Conservation (phyloP, 2,113 vertebrate species). For the Cheilinus undulatus region DNA sequence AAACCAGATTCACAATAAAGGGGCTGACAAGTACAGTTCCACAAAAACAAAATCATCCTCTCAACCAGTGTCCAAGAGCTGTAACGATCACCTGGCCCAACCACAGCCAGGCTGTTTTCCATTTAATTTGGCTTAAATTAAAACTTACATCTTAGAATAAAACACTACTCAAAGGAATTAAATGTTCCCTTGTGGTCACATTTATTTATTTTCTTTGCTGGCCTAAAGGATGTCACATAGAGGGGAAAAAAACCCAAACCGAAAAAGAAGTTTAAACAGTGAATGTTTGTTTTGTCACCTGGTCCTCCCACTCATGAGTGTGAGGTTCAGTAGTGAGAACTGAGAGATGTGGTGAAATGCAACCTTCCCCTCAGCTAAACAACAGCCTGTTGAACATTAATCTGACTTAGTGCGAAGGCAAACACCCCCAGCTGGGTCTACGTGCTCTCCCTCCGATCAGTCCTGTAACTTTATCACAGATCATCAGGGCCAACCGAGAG, state of each 20-base stretch:
- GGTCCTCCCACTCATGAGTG: conserved; percentile 36
- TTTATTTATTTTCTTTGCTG: conserved; percentile 40
- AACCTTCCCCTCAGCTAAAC: conserved; percentile 64
- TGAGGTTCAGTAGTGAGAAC: conserved; percentile 16
- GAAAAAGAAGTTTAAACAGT: conserved; percentile 23
- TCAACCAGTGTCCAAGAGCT: no score
- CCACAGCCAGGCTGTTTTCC: conserved; percentile 43
- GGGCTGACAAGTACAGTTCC: no score
- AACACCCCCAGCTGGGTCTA: conserved; percentile 67
- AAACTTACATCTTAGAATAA: conserved; percentile 45
- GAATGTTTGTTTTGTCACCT: conserved; percentile 50
- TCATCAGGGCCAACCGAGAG: conserved; percentile 68
- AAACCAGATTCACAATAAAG: no score
- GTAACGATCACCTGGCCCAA: conserved; percentile 53
- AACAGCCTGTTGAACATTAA: conserved; percentile 79
- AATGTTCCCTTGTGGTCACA: conserved; percentile 41
- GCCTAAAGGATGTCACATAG: conserved; percentile 23
- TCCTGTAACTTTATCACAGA: conserved; percentile 66
- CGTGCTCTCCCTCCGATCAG: conserved; percentile 45
- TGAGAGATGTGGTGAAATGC: conserved; percentile 43
- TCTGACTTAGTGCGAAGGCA: conserved; percentile 66
- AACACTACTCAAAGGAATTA: conserved; percentile 52
- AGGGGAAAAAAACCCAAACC: conserved; percentile 38
- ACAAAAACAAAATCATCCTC: no score
- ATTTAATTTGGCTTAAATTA: conserved; percentile 34